A percentile compares a stretch with the other conserved stretches of the same genome.
Evolutionary conservation across 92 coral and sea anemone species (phyloP).

Genomic region (Phenganax subtilis): DNA sequence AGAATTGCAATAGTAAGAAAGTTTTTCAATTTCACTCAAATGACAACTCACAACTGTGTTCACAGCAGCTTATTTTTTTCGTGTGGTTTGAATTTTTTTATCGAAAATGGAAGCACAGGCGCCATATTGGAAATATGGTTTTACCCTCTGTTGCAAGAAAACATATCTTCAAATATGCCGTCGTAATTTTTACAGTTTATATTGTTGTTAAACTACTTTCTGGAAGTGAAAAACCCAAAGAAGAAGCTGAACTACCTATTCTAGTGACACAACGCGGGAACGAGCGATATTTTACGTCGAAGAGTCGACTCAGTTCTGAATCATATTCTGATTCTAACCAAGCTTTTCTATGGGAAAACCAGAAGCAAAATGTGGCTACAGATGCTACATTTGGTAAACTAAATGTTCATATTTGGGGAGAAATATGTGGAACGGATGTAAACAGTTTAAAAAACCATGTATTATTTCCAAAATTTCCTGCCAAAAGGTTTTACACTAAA

Average conservation of each 20-base stretch:
- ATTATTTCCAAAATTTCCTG: conserved; percentile 73
- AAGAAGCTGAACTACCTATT: not conserved
- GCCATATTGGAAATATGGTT: too few species aligned
- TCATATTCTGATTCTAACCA: not conserved
- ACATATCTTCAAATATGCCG: not conserved
- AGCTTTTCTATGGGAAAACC: conserved; percentile 5
- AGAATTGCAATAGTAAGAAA: too few species aligned
- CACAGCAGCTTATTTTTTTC: too few species aligned
- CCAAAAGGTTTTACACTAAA: conserved; percentile 41
- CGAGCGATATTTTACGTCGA: conserved; percentile 26
- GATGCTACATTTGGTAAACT: conserved; percentile 29
- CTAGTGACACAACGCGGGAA: conserved; percentile 25
- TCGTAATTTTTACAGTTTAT: not conserved
- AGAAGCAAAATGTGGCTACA: not conserved
- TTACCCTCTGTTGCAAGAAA: not conserved
- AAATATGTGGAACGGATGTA: conserved; percentile 65
- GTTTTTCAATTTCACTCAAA: too few species aligned
- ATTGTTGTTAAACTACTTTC: not conserved
- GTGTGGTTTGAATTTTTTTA: too few species aligned
- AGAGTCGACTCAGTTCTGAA: not conserved
- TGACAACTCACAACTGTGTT: too few species aligned
- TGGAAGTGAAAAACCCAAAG: not conserved
- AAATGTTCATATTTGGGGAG: conserved; percentile 71
- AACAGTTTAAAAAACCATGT: conserved; percentile 58
- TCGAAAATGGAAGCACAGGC: too few species aligned